A percentile compares a stretch with the other conserved stretches of the same genome.
These are phyloP conservation scores for Rhinophrynus dorsalis DNA, from an alignment of 2,797 vertebrate genomes.

Conservation along the genomic window DNA sequence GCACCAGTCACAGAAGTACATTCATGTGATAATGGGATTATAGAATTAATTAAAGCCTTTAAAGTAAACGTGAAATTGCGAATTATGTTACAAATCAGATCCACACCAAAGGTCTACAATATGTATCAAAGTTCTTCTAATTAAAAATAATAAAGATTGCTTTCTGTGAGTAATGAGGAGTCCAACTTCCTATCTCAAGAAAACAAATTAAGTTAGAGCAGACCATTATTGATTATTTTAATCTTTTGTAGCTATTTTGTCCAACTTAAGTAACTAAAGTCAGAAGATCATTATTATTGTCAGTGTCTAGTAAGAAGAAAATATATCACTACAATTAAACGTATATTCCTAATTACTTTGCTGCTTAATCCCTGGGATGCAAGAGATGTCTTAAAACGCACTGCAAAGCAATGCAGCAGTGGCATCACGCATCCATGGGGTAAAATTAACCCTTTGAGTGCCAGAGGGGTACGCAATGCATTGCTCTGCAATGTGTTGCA, in stretches of 20 bases:
- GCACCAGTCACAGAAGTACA: too few species aligned
- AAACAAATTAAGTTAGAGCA: background rate
- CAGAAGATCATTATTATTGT: background rate
- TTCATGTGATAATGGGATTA: too few species aligned
- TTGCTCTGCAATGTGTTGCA: too few species aligned
- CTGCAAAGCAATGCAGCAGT: too few species aligned
- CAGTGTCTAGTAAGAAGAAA: background rate
- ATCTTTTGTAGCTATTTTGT: background rate
- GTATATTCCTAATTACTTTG: background rate
- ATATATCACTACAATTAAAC: background rate
- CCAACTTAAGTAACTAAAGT: background rate
- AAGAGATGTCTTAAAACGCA: too few species aligned
- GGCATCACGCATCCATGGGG: too few species aligned
- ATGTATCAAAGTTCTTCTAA: background rate
- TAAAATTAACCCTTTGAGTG: too few species aligned
- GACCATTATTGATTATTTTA: background rate
- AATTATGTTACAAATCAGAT: conserved; percentile 7
- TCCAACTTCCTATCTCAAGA: background rate
- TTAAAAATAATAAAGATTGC: conserved; percentile 18
- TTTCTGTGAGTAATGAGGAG: conserved; percentile 1
- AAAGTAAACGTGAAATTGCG: too few species aligned
- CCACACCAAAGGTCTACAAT: background rate
- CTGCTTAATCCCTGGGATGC: too few species aligned
- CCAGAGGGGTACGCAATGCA: too few species aligned
- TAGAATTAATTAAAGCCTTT: too few species aligned